Evolutionary conservation across 2,797 vertebrate genomes (phyloP).

Genomic region (Chromobotia macracanthus): DNA sequence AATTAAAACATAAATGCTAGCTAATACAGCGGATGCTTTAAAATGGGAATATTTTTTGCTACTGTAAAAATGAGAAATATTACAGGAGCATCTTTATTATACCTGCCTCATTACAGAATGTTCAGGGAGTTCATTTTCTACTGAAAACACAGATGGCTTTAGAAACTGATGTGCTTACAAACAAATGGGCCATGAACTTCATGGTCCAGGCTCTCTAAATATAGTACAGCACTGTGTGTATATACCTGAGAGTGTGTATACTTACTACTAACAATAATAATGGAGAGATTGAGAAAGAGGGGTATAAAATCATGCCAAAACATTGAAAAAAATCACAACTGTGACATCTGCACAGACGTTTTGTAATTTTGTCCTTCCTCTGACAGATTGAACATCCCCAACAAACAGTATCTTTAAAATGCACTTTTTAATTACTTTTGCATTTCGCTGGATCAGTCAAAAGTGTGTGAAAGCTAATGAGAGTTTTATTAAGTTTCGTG

Average conservation of each 20-base stretch:
- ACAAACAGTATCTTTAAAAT: constrained; percentile 16
- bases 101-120: constrained; percentile 64
- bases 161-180: constrained; percentile 68
- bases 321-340: neutral
- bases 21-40: constrained; percentile 59
- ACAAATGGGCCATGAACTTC: constrained; percentile 73
- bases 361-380: neutral
- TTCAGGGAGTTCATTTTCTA: constrained; percentile 68
- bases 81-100: constrained; percentile 61
- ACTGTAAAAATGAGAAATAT: constrained; percentile 57
- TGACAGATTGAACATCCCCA: neutral
- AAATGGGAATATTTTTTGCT: constrained; percentile 62
- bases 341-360: neutral
- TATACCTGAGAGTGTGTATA: neutral
- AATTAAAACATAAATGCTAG: constrained; percentile 16
- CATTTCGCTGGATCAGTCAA: constrained; percentile 7
- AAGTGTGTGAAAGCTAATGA: constrained; percentile 40
- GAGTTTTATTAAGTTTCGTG: constrained; percentile 1
- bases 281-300: constrained; percentile 50
- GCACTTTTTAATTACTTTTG: constrained; percentile 38
- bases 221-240: constrained; percentile 34
- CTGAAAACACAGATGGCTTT: constrained; percentile 72
- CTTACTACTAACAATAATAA: too few species aligned
- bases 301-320: neutral
- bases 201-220: constrained; percentile 61